These are phyloP conservation scores for Dyspetes luteomarginatus DNA, from an alignment of 2,888 invertebrate species.

Conservation along the genomic window DNA sequence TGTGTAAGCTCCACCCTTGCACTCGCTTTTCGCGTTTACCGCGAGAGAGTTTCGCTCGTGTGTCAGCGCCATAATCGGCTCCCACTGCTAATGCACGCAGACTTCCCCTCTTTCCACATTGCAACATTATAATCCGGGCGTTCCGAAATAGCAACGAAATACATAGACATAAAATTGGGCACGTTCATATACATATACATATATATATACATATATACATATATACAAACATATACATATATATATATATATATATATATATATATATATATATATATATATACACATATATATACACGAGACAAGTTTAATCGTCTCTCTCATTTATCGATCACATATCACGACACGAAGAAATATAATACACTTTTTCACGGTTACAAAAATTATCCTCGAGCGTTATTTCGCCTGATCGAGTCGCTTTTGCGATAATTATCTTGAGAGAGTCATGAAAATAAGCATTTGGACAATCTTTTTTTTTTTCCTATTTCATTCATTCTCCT, in stretches of 20 bases:
- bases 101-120: constrained; percentile 64
- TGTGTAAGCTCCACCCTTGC: not conserved
- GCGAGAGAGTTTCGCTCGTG: constrained; percentile 39
- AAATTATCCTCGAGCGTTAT: not conserved
- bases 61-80: constrained; percentile 71
- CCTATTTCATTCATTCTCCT: not conserved
- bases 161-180: too few relatives aligned
- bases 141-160: constrained; percentile 68
- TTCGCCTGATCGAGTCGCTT: not conserved
- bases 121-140: constrained; percentile 75
- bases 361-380: not conserved
- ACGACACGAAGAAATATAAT: too few relatives aligned
- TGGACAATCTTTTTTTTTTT: not conserved
- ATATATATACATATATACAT: too few relatives aligned
- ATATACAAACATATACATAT: too few relatives aligned
- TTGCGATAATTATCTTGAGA: not conserved
- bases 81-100: constrained; percentile 71
- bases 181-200: too few relatives aligned
- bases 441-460: not conserved
- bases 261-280: too few relatives aligned
- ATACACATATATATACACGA: not conserved
- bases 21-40: constrained; percentile 29
- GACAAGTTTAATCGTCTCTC: not conserved
- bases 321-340: constrained; percentile 1
- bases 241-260: too few relatives aligned